phyloP scores from a whole-genome alignment of 2,888 invertebrate genomes.

The Agriopis leucophaearia region DNA sequence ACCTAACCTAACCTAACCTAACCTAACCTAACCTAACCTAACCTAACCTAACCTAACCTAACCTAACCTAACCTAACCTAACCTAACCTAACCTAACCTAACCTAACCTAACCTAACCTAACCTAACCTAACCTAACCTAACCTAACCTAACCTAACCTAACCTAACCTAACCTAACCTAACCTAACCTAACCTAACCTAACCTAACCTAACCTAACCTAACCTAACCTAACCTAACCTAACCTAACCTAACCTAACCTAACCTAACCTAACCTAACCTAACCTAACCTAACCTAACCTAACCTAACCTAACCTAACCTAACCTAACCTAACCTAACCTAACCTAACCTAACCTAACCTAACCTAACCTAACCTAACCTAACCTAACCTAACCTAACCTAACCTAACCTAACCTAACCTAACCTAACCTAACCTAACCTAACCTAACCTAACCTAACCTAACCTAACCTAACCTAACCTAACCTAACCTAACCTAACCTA shows the following conservation, averaged over 20 bases:
- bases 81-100: constrained; percentile 9
- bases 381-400: constrained; percentile 15
- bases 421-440: constrained; percentile 15
- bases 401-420: constrained; percentile 15
- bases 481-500: constrained; percentile 10
- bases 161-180: constrained; percentile 33
- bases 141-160: constrained; percentile 46
- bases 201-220: constrained; percentile 48
- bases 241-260: constrained; percentile 41
- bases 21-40: constrained; percentile 9
- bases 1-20: constrained; percentile 11
- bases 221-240: constrained; percentile 48
- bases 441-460: constrained; percentile 15
- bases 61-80: constrained; percentile 7
- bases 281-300: constrained; percentile 15
- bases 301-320: constrained; percentile 15
- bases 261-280: constrained; percentile 12
- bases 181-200: constrained; percentile 42
- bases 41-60: constrained; percentile 9
- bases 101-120: constrained; percentile 31
- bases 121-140: constrained; percentile 46
- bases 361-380: constrained; percentile 13
- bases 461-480: constrained; percentile 15
- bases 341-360: constrained; percentile 15
- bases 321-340: constrained; percentile 14